A percentile compares a stretch with the other conserved stretches of the same genome.
phyloP scores from a whole-genome alignment of 2,888 invertebrate genomes.

The Andrena haemorrhoa region DNA sequence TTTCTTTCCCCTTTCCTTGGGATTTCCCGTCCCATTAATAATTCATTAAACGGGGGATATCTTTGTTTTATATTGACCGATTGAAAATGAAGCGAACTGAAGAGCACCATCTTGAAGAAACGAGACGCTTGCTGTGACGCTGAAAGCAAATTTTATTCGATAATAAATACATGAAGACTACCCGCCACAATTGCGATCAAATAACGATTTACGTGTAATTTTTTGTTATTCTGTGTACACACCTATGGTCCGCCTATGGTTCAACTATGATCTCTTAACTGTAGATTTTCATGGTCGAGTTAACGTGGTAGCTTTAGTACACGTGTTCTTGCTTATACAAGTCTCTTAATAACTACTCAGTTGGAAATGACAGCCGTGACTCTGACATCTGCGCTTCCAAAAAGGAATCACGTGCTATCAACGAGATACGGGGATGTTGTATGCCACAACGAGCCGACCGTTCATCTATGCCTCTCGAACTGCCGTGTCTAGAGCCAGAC shows the following conservation, averaged over 20 bases:
- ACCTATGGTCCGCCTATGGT: no score
- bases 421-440: constrained; percentile 32
- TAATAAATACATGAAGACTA: neutral
- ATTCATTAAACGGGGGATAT: constrained; percentile 54
- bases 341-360: constrained; percentile 19
- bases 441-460: constrained; percentile 35
- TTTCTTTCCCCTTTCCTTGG: constrained; percentile 21
- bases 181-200: no score
- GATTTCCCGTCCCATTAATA: constrained; percentile 59
- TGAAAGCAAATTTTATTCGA: neutral
- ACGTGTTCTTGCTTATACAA: no score
- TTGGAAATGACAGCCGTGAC: constrained; percentile 25
- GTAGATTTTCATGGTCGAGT: no score
- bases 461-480: constrained; percentile 37
- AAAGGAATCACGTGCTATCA: constrained; percentile 56
- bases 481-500: constrained; percentile 66
- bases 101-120: neutral
- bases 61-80: neutral
- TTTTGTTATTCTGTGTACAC: no score
- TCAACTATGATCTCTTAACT: no score
- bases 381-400: constrained; percentile 52
- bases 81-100: neutral
- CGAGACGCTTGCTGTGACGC: neutral
- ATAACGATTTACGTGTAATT: no score
- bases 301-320: no score